Evolutionary conservation across 37 sponge, comb jelly and placozoan species (phyloP), one percentile per base, ranked within the genome.

Genomic region (Oopsacas minuta): DNA sequence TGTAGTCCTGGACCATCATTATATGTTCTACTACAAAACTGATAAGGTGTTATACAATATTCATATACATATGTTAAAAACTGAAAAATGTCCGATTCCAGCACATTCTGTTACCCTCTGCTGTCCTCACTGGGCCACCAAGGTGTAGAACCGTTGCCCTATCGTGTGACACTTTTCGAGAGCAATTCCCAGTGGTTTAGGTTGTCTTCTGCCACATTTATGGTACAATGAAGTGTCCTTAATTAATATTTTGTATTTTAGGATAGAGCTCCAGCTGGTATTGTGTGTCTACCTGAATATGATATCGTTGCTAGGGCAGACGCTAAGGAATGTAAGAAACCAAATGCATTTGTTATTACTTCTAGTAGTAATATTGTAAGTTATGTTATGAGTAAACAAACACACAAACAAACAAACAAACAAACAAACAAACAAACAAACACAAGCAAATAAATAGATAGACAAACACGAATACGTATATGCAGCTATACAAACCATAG

Each of bases 251-350:
- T 36, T 88, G 32, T 75, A 34, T 30, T 37, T 22, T 84, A 93
- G 94, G 94, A 93, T 52, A 90, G 89, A 37, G 86, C 89, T 39
- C 94, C 94, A 10, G 82, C 86, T 25, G 94, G 94, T 5, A 88
- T 90, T 23, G 84, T 93, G 35, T 91, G 94, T 87, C 88, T 93
- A n/a, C 88, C 86, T 23, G 94, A 93, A 39, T 93, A 93, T 81
- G 42, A 49, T 23, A 85, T 82, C 20, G 91, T 91, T 38, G 81
- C 86, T 36, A 90, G 81, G 82, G 88, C 87, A 0, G 89, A 87
- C 34, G 34, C 10, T 0, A 87, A 89, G 39, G 89, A 89, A 36
- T 89, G 89, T 37, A 89, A 90, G 89, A 93, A 61, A 61, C 75
- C 75, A 7, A 61, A 61, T 34, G 75, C 75, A 3, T 61, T 61